Evolutionary conservation across 2,113 vertebrate genomes (phyloP), one percentile per base, ranked within the genome.

Genomic region (Columba livia): DNA sequence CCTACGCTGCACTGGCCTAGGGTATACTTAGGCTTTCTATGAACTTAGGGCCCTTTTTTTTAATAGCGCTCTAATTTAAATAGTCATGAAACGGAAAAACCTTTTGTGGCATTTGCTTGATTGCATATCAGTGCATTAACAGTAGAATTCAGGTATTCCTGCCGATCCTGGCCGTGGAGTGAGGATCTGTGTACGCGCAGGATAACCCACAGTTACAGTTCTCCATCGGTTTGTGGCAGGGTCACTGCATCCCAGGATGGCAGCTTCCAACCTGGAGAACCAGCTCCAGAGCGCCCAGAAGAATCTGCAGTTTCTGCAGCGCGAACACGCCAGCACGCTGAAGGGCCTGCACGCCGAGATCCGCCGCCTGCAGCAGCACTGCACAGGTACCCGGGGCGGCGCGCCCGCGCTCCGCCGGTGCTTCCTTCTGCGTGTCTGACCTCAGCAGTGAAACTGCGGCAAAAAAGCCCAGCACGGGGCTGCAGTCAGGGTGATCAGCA

Each of bases 271-370:
- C 94, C 98, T 99, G 98, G 99, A 99, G 97, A 99, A 99, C 96
- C 99, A 99, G 98, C 96, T 99, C 70, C 99, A 99, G 71, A 99
- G 99, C 1, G 99, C 99, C 10, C 99, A 99, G 98, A 99, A 99
- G 95, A 99, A 99, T 94, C 98, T 99, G 83, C 94, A 99, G 40
- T 99, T 99, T 87, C 99, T 99, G 21, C 99, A 99, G 97, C 98
- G 99, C 73, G 99, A 99, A 58, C 99, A 99, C 0, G 98, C 99
- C 87, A 98, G 86, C 97, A 99, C 99, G 0, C 97, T 99, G 90
- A 98, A 98, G 92, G 99, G 99, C 25, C 98, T 99, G 20, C 99
- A 99, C 2, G 97, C 99, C 0, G 99, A 99, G 97, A 99, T 99
- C 86, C 98, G 98, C 12, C 98, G 99, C 29, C 98, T 99, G 86